Conservation (phyloP, 1,140 invertebrate species). For the Plodia interpunctella region DNA sequence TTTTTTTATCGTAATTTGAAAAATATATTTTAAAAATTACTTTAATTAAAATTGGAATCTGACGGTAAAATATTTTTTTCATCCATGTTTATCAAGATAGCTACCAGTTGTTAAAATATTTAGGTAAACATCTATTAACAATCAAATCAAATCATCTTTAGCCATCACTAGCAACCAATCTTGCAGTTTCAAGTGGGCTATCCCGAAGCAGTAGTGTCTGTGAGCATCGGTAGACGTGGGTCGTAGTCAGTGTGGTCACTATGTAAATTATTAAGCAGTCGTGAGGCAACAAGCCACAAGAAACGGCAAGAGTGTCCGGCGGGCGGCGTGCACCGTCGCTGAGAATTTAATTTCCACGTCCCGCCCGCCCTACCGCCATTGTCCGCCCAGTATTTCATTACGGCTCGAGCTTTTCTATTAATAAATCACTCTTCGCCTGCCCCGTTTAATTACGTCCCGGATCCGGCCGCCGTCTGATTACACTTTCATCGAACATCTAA, state of each 20-base stretch:
- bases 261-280: constrained; percentile 57
- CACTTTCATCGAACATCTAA: constrained; percentile 76
- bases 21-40: no score
- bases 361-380: constrained; percentile 64
- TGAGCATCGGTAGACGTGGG: constrained; percentile 14
- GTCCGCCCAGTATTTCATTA: constrained; percentile 77
- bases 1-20: no score
- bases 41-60: no score
- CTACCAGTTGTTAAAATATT: no score
- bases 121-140: no score
- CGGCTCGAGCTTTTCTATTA: constrained; percentile 76
- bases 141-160: no score
- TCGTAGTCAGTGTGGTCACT: constrained; percentile 29
- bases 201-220: constrained; percentile 16
- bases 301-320: constrained; percentile 51
- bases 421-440: constrained; percentile 77
- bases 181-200: no score
- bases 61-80: no score
- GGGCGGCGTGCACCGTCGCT: constrained; percentile 34
- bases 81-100: no score
- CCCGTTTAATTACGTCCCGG: constrained; percentile 74
- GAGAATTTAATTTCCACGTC: constrained; percentile 74
- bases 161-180: no score
- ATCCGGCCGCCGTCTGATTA: constrained; percentile 73
- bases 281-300: constrained; percentile 39